These are phyloP conservation scores for Fistularia commersonii DNA, from an alignment of 2,797 vertebrate species.

Conservation along the genomic window DNA sequence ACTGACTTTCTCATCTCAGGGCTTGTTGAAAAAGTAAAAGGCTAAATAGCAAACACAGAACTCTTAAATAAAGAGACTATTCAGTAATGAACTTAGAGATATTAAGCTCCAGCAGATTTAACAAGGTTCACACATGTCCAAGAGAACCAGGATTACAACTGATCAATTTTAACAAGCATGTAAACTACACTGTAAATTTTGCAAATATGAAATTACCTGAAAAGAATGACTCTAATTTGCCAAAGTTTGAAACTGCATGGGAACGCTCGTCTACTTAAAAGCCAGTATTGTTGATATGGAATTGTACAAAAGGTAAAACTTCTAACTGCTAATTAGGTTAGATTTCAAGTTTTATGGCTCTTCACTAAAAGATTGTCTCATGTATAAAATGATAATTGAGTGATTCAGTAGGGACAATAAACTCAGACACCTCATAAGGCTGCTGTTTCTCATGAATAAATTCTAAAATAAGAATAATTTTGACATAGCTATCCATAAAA, in stretches of 20 bases:
- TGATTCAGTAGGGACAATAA: too few species aligned
- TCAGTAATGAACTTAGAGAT: neutral
- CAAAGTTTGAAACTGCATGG: too few species aligned
- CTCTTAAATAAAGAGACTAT: too few species aligned
- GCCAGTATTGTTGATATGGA: slow-evolving; percentile 1
- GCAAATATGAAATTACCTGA: too few species aligned
- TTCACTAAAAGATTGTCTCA: neutral
- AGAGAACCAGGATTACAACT: too few species aligned
- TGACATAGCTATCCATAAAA: slow-evolving; percentile 3
- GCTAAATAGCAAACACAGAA: too few species aligned
- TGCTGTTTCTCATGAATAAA: slow-evolving; percentile 7
- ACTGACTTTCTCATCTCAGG: too few species aligned
- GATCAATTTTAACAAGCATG: too few species aligned
- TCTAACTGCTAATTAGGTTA: neutral
- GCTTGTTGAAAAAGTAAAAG: neutral
- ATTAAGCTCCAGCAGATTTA: neutral
- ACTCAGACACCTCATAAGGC: neutral
- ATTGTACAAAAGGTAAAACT: neutral
- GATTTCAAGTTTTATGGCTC: neutral
- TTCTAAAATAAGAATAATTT: slow-evolving; percentile 2
- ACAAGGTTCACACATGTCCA: too few species aligned
- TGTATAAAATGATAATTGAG: neutral
- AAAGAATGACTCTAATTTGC: too few species aligned
- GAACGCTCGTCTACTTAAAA: too few species aligned
- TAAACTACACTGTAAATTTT: too few species aligned